phyloP scores from a whole-genome alignment of 2,113 vertebrate species.

The Pelecanoides urinatrix region DNA sequence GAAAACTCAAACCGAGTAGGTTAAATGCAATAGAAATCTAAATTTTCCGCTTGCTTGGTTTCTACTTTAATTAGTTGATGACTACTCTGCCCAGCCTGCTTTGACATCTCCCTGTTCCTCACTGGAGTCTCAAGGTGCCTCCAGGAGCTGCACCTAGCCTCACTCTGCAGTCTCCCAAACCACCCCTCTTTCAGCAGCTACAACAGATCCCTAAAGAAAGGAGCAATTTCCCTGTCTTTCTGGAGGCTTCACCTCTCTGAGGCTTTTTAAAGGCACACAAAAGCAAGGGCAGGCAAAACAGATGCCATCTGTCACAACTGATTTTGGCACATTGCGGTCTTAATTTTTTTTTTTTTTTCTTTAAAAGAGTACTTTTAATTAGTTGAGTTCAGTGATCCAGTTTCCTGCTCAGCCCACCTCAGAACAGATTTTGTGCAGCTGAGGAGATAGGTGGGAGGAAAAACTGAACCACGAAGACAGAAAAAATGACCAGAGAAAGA shows the following conservation, averaged over 20 bases:
- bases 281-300: neutral
- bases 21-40: neutral
- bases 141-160: neutral
- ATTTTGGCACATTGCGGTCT: neutral
- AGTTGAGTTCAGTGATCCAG: neutral
- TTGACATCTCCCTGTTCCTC: neutral
- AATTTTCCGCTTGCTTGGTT: neutral
- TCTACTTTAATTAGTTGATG: neutral
- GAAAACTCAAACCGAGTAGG: neutral
- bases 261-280: neutral
- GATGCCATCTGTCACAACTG: slow-evolving; percentile 13
- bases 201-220: neutral
- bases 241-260: neutral
- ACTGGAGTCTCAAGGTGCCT: neutral
- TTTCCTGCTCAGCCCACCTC: neutral
- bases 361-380: neutral
- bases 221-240: neutral
- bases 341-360: neutral
- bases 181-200: neutral
- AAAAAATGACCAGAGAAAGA: neutral
- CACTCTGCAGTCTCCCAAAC: neutral
- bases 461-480: neutral
- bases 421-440: neutral
- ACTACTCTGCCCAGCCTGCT: neutral
- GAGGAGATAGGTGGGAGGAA: neutral